phyloP scores from a whole-genome alignment of 2,888 invertebrate genomes.

The Drosophila fulvimacula region DNA sequence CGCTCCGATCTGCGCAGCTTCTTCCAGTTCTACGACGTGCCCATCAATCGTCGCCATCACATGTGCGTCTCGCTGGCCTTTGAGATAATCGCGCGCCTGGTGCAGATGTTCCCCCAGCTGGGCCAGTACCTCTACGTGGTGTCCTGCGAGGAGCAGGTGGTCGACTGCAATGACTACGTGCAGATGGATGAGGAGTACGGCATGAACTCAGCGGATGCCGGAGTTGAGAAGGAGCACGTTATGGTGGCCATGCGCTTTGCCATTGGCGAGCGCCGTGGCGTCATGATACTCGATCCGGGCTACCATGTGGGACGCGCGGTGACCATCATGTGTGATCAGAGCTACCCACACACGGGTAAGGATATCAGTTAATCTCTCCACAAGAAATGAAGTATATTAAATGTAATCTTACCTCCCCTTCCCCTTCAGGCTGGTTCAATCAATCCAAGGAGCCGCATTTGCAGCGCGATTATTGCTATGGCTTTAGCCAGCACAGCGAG shows the following conservation, averaged over 20 bases:
- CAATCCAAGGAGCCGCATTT: constrained; percentile 91
- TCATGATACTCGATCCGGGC: constrained; percentile 94
- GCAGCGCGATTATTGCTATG: constrained; percentile 94
- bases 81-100: constrained; percentile 90
- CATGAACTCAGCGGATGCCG: constrained; percentile 83
- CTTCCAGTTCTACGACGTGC: constrained; percentile 91
- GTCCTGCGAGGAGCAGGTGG: constrained; percentile 95
- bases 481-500: constrained; percentile 88
- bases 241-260: constrained; percentile 91
- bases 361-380: not conserved
- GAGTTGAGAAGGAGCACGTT: constrained; percentile 94
- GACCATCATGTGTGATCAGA: constrained; percentile 93
- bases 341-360: constrained; percentile 91
- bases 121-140: constrained; percentile 89
- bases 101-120: constrained; percentile 89
- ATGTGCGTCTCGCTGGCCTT: constrained; percentile 96
- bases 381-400: not conserved
- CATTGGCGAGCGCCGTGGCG: constrained; percentile 90
- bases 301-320: constrained; percentile 95
- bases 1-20: constrained; percentile 89
- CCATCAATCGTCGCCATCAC: constrained; percentile 91
- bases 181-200: constrained; percentile 86
- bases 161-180: constrained; percentile 87
- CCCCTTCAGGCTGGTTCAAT: constrained; percentile 90
- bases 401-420: not conserved